Conservation (phyloP, 2,113 vertebrate genomes). For the Osmerus mordax region DNA sequence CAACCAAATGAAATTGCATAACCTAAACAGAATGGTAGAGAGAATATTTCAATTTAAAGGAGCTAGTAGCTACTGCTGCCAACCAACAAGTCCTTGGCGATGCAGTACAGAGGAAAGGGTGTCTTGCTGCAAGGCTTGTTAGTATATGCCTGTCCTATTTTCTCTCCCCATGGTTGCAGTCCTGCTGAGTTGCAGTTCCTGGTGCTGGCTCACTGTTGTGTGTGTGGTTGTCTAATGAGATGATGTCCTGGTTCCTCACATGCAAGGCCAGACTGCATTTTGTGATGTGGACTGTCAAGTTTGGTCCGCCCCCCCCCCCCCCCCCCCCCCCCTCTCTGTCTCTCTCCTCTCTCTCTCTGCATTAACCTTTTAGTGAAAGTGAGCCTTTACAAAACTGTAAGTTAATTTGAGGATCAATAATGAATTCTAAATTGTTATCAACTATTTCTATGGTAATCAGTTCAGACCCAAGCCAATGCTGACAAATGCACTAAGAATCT, state of each 20-base stretch:
- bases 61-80: too few species aligned
- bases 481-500: constrained; percentile 4
- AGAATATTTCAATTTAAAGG: not conserved
- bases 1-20: not conserved
- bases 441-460: constrained; percentile 11
- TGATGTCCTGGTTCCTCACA: constrained; percentile 21
- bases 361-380: too few species aligned
- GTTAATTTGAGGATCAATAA: too few species aligned
- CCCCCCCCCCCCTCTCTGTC: not conserved
- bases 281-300: constrained; percentile 23
- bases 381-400: too few species aligned
- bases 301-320: not conserved
- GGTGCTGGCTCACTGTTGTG: constrained; percentile 14
- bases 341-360: too few species aligned
- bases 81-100: not conserved
- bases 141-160: constrained; percentile 21
- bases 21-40: not conserved
- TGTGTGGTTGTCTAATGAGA: constrained; percentile 50
- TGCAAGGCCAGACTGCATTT: constrained; percentile 5
- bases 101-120: constrained; percentile 25
- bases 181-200: constrained; percentile 19
- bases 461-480: not conserved
- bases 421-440: too few species aligned
- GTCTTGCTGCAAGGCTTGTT: constrained; percentile 31
- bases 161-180: not conserved